Conservation (phyloP, 64 coral and sea anemone species). For the Dendrophyllia cribrosa region DNA sequence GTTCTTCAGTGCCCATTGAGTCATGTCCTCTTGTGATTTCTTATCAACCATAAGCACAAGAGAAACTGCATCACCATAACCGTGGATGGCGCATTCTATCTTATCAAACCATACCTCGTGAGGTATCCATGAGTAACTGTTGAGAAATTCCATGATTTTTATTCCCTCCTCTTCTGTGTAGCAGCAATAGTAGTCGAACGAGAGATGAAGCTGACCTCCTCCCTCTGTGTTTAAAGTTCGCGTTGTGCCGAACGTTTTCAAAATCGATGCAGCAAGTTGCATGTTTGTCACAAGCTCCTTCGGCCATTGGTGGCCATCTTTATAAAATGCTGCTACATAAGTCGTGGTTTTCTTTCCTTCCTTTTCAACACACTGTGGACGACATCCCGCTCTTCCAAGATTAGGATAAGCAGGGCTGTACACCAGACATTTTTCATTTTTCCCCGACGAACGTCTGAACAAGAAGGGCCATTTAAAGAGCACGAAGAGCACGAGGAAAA, state of each 20-base stretch:
- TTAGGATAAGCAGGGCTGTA: conserved; percentile 64
- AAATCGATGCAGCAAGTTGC: conserved; percentile 59
- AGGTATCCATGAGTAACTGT: conserved; percentile 35
- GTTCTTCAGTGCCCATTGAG: conserved; percentile 37
- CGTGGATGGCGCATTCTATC: conserved; percentile 61
- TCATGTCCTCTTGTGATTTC: conserved; percentile 51
- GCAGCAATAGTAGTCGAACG: conserved; percentile 80
- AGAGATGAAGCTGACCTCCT: conserved; percentile 34
- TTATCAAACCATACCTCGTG: conserved; percentile 64
- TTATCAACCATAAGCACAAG: conserved; percentile 67
- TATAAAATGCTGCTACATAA: neutral
- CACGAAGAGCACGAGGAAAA: neutral
- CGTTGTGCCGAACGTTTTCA: conserved; percentile 60
- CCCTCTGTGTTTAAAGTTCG: conserved; percentile 56
- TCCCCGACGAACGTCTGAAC: neutral
- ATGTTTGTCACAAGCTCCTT: conserved; percentile 59
- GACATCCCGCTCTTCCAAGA: conserved; percentile 54
- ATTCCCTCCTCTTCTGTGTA: conserved; percentile 58
- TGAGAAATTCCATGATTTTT: conserved; percentile 53
- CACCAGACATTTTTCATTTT: conserved; percentile 42
- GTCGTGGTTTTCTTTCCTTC: neutral
- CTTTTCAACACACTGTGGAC: conserved; percentile 28
- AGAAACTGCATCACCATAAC: conserved; percentile 51
- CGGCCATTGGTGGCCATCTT: conserved; percentile 40
- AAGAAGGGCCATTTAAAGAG: neutral